Evolutionary conservation across 2,113 vertebrate genomes (phyloP).

Genomic region (Siphamia tubifer): DNA sequence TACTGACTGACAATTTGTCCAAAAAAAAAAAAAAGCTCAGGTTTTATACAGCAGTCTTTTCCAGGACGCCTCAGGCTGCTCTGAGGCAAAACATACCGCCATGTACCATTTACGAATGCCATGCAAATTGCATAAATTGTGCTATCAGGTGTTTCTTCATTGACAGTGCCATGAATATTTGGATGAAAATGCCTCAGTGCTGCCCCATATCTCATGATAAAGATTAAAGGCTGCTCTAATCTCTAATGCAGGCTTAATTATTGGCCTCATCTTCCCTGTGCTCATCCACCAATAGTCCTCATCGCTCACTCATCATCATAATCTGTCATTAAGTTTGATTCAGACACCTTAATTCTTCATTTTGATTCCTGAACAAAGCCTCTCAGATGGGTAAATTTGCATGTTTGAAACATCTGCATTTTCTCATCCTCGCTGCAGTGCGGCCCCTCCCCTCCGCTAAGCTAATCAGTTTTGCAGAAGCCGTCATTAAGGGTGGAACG

Average conservation of each 20-base stretch:
- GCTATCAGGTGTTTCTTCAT: no score
- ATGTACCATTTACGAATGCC: no score
- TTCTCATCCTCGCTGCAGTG: not conserved
- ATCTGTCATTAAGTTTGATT: slow-evolving; percentile 24
- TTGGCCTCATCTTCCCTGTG: not conserved
- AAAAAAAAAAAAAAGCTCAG: no score
- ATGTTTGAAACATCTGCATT: slow-evolving; percentile 59
- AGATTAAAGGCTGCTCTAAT: not conserved
- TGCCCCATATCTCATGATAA: no score
- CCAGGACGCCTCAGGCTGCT: no score
- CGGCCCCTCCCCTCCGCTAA: slow-evolving; percentile 7
- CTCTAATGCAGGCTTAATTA: slow-evolving; percentile 5
- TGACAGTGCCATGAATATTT: no score
- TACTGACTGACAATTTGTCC: no score
- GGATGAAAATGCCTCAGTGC: no score
- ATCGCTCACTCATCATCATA: slow-evolving; percentile 8
- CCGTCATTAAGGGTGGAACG: slow-evolving; percentile 61
- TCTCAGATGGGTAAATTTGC: slow-evolving; percentile 28
- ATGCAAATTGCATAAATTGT: no score
- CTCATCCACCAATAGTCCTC: slow-evolving; percentile 3
- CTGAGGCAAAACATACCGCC: no score
- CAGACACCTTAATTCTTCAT: slow-evolving; percentile 21
- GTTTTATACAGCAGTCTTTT: no score
- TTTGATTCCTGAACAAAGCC: slow-evolving; percentile 14
- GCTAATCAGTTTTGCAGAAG: slow-evolving; percentile 67